Conservation (phyloP, 2,797 vertebrate species). For the Darevskia mixta region DNA sequence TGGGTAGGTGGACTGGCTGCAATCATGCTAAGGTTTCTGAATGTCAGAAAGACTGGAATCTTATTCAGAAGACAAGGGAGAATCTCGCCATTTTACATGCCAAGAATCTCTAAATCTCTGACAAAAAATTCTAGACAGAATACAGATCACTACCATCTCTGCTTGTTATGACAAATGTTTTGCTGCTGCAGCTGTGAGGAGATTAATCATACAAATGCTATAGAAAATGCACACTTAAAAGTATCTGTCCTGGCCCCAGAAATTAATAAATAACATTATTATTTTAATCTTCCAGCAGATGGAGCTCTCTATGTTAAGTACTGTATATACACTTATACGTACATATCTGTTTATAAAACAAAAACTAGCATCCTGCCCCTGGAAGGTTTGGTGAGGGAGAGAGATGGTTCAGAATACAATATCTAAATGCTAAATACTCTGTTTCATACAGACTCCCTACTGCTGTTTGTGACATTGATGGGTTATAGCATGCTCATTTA, state of each 20-base stretch:
- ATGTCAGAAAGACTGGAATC: not conserved
- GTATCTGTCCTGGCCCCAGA: not conserved
- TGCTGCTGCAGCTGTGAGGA: not conserved
- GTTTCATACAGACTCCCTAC: not conserved
- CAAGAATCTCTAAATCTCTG: not conserved
- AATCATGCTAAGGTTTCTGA: not conserved
- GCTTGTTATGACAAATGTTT: not conserved
- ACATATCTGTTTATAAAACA: conserved; percentile 2
- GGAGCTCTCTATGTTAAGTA: conserved; percentile 16
- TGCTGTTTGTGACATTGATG: conserved; percentile 17
- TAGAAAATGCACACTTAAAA: not conserved
- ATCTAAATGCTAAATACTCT: conserved; percentile 7
- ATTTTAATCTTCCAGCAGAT: conserved; percentile 12
- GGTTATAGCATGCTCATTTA: conserved; percentile 19
- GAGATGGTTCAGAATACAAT: conserved; percentile 8
- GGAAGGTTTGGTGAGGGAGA: not conserved
- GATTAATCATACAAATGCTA: not conserved
- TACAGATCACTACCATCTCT: not conserved
- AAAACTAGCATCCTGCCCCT: not conserved
- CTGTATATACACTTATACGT: not conserved
- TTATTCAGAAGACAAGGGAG: not conserved
- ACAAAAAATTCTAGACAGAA: not conserved
- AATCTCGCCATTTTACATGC: not conserved
- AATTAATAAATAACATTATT: conserved; percentile 1
- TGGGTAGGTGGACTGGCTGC: not conserved